Percentiles rank a stretch among this genome's conserved stretches.
Conservation (phyloP, 2,797 vertebrate genomes). For the Poecilia velifera region DNA sequence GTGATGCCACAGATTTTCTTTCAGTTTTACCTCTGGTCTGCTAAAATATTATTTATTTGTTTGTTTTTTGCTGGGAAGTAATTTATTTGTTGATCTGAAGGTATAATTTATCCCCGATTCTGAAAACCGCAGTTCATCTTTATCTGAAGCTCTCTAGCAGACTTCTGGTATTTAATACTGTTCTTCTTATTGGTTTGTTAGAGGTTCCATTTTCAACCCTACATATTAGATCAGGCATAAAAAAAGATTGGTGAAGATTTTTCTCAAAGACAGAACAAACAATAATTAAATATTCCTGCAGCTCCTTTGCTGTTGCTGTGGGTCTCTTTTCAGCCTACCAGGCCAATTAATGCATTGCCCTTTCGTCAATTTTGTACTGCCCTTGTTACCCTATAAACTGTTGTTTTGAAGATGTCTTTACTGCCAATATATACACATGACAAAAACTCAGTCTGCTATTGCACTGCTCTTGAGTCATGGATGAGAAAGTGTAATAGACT, state of each 20-base stretch:
- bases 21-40: not conserved
- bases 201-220: not conserved
- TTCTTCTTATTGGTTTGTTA: not conserved
- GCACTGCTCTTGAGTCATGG: slow-evolving; percentile 19
- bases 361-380: not conserved
- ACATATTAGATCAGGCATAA: not conserved
- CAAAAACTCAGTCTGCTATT: slow-evolving; percentile 51
- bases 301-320: not conserved
- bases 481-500: slow-evolving; percentile 41
- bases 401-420: not conserved
- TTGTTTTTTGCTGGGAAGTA: not conserved
- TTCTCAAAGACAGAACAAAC: not conserved
- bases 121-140: not conserved
- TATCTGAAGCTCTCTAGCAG: not conserved
- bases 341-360: not conserved
- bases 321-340: not conserved
- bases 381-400: not conserved
- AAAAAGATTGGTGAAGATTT: not conserved
- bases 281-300: not conserved
- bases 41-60: not conserved
- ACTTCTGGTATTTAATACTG: not conserved
- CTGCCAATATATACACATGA: not conserved
- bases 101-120: not conserved
- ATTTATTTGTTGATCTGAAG: not conserved
- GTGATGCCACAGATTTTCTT: not conserved